Base-by-base conservation (phyloP, 2,888 invertebrate genomes). In the Thereva nobilitata region DNA sequence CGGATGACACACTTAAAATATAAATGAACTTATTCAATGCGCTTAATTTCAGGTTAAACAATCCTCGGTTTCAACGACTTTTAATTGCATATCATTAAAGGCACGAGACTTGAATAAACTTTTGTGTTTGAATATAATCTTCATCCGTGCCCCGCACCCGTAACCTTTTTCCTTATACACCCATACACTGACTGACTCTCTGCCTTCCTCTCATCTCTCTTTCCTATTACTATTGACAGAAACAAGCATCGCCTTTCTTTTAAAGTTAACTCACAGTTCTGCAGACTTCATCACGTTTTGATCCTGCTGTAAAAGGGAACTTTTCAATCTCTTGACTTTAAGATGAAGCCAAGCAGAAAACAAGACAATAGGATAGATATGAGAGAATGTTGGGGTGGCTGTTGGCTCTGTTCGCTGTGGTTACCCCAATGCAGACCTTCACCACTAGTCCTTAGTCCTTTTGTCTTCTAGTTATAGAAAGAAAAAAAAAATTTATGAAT, bases 81-180 rank as follows among this genome's bases (percentile, higher is more conserved):
- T 59, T 59, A 59, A 59, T 59, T 59, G 49, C 59, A 59, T 59
- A 59, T 59, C 59, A 59, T 59, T 59, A 59, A n/a, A 49, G 59
- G 49, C 59, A 59, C 47, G 49, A 40, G 38, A 49, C 49, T 12
- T 47, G 49, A 47, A 38, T 47, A 59, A 45, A 59, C 59, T 59
- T 59, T 59, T 59, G 59, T 59, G 45, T 23, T 23, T 23, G 23
- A 23, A 23, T 47, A 59, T 47, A 38, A 59, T 59, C 47, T 40
- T 8, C 10, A 12, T 6, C 54, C 10, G 2, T 45, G 4, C 8
- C 23, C 12, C 5, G 7, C 38, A 38, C 38, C 38, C 10, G 37
- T 38, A 38, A 38, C 37, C 38, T 56, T 59, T 2, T 59, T 47
- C 38, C 37, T 38, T 45, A 38, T 38, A 10, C 34, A 47, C 5